Evolutionary conservation across 2,888 invertebrate species (phyloP).

Genomic region (Callyntrura guangdongensis): DNA sequence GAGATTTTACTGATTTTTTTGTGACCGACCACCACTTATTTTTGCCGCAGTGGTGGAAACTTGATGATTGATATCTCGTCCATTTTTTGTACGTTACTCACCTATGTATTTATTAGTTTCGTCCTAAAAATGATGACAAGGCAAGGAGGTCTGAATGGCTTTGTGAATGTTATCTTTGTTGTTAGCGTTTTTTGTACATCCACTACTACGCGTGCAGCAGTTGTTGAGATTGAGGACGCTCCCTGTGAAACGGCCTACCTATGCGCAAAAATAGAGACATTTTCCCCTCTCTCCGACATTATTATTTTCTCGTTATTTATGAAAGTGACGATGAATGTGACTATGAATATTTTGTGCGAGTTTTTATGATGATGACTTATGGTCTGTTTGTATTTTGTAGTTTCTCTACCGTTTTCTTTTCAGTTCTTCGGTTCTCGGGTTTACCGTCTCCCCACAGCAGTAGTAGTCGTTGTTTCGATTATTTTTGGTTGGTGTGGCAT

Average conservation of each 20-base stretch:
- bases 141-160: neutral
- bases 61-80: neutral
- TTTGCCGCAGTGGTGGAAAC: no score
- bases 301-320: constrained; percentile 65
- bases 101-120: neutral
- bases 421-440: neutral
- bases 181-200: neutral
- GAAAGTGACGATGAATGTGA: constrained; percentile 69
- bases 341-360: constrained; percentile 49
- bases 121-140: neutral
- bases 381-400: constrained; percentile 38
- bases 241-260: no score
- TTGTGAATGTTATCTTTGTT: neutral
- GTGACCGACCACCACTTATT: no score
- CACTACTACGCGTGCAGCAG: neutral
- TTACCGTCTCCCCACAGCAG: neutral
- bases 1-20: no score
- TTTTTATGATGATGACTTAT: constrained; percentile 37
- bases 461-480: neutral
- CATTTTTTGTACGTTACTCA: neutral
- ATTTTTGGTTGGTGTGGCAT: neutral
- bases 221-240: neutral
- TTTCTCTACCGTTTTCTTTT: neutral
- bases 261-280: neutral
- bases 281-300: neutral